These are phyloP conservation scores for Upupa epops DNA, from an alignment of 2,113 vertebrate genomes.

Conservation along the genomic window DNA sequence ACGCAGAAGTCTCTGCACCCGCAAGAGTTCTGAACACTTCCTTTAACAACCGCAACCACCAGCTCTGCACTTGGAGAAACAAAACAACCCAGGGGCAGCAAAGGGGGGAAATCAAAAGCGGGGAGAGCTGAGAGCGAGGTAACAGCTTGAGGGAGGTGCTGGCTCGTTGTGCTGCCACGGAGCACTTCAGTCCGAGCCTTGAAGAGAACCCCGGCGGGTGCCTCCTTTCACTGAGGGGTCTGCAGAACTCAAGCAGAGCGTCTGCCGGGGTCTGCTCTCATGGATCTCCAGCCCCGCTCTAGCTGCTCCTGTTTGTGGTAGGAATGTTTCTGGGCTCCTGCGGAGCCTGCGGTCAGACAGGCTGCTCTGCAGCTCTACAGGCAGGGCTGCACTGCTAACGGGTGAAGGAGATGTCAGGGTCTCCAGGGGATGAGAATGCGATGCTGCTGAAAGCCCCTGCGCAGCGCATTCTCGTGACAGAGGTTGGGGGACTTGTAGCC, in stretches of 20 bases:
- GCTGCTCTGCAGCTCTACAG: not conserved
- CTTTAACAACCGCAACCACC: not conserved
- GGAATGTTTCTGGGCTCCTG: slow-evolving; percentile 23
- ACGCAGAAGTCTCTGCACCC: not conserved
- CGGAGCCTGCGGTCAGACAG: not conserved
- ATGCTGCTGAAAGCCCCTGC: not conserved
- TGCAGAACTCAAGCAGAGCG: slow-evolving; percentile 22
- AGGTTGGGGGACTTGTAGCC: not conserved
- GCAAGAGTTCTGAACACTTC: not conserved
- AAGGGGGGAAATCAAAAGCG: not conserved
- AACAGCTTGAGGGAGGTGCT: slow-evolving; percentile 35
- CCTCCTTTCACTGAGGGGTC: slow-evolving; percentile 26
- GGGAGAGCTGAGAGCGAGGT: not conserved
- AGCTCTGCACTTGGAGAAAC: not conserved
- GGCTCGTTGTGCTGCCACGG: slow-evolving; percentile 7
- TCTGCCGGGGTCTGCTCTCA: not conserved
- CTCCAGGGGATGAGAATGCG: too few relatives aligned
- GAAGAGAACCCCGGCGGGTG: slow-evolving; percentile 47
- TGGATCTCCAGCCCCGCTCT: not conserved
- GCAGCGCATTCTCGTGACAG: not conserved
- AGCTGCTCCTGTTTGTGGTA: not conserved
- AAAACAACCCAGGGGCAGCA: fast-evolving
- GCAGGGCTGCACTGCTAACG: not conserved
- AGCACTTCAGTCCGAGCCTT: slow-evolving; percentile 49
- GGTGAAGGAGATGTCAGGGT: not conserved